Base-by-base conservation (phyloP, 2,113 vertebrate genomes). In the Neodon shergylaensis region DNA sequence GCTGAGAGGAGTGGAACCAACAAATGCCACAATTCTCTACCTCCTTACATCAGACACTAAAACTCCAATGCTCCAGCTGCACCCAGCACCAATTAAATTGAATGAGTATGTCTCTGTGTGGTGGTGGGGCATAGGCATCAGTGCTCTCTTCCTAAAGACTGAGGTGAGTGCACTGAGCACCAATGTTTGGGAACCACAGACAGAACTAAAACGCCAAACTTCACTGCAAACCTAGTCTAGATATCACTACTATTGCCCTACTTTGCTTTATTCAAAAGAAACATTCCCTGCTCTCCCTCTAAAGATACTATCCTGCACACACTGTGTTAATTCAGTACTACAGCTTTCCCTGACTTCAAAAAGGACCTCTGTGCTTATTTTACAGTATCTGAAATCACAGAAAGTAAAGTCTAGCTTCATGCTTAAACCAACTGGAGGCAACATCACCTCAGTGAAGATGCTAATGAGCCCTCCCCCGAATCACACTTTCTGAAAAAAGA, bases 311-410 rank as follows among this genome's bases (percentile, higher is more conserved):
- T 52, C 39, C 82, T 31, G 65, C 22, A n/a, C 16, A 7, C 13
- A 72, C 24, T 65, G 47, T 47, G 95, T 39, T 42, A 81, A 92
- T 73, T 79, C 17, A n/a, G 74, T 36, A 70, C 66, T 33, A 89
- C 26, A 52, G 74, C 82, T 92, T 81, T 91, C 44, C 44, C 21
- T 44, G 74, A 81, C 16, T 87, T 42, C 26, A 52, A 79, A 39
- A 10, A 90, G 88, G 49, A 39, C 12, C 26, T 91, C 42, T 63
- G 66, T 87, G 16, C 54, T 82, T 74, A 94, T 79, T 54, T 65
- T 81, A 93, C 88, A 22, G 58, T 81, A 88, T 36, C n/a, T 87
- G 47, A 93, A 94, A 73, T 91, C 61, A 13, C 61, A 92, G 26
- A 83, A 26, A 72, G 70, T 61, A 65, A 76, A 74, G n/a, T 39